Evolutionary conservation across 2,797 vertebrate genomes (phyloP).

Genomic region (Lemur catta): DNA sequence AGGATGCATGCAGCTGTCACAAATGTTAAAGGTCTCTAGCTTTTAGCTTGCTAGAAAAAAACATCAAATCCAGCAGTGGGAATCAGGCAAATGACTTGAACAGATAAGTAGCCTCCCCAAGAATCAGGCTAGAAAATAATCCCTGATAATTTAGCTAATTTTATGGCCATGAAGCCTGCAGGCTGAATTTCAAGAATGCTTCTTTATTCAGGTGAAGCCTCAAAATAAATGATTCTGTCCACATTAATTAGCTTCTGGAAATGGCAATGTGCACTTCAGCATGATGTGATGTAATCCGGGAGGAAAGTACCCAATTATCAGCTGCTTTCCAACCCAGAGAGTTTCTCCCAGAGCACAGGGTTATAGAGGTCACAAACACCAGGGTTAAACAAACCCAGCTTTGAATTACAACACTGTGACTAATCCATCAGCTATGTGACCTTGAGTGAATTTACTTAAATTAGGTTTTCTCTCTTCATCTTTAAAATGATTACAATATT

Average conservation of each 20-base stretch:
- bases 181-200: background rate
- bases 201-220: background rate
- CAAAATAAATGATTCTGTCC: background rate
- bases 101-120: background rate
- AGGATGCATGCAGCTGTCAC: background rate
- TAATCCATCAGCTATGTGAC: background rate
- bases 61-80: background rate
- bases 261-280: background rate
- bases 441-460: background rate
- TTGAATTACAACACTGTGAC: conserved; percentile 28
- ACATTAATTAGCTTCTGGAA: background rate
- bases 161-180: background rate
- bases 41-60: background rate
- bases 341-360: background rate
- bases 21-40: background rate
- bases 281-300: background rate
- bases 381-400: conserved; percentile 5
- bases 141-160: background rate
- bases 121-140: background rate
- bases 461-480: background rate
- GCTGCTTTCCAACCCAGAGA: background rate
- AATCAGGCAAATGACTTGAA: background rate
- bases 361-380: background rate
- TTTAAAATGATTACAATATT: background rate
- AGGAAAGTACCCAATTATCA: background rate